These are phyloP conservation scores for Eolophus roseicapilla DNA, from an alignment of 2,113 vertebrate genomes.

Conservation along the genomic window DNA sequence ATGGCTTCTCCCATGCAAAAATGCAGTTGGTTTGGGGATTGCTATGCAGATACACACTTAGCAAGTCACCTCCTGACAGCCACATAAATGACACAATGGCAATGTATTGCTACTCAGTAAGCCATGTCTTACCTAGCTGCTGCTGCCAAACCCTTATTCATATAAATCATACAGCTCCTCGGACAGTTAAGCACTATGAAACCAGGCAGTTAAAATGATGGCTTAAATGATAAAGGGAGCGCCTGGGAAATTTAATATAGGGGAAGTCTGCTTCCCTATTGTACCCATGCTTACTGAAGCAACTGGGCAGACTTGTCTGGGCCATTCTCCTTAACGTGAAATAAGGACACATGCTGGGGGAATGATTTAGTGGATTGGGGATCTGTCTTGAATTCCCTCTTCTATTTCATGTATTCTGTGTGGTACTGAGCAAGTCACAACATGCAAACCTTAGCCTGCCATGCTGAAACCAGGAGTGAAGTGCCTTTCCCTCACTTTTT, in stretches of 20 bases:
- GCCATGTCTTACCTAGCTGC: not conserved
- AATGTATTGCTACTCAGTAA: not conserved
- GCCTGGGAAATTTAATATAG: constrained; percentile 64
- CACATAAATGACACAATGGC: not conserved
- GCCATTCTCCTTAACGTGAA: constrained; percentile 13
- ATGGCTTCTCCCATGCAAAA: not conserved
- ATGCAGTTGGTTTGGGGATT: not conserved
- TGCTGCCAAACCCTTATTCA: constrained; percentile 44
- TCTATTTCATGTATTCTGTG: not conserved
- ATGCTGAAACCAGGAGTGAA: not conserved
- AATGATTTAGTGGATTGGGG: constrained; percentile 47
- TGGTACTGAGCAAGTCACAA: constrained; percentile 27
- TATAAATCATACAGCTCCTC: constrained; percentile 56
- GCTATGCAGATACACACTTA: not conserved
- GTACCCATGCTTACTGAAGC: constrained; percentile 35
- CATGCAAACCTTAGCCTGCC: constrained; percentile 16
- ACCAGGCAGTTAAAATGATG: constrained; percentile 49
- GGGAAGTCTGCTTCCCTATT: constrained; percentile 59
- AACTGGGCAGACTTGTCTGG: constrained; percentile 60
- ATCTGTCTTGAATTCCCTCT: constrained; percentile 44
- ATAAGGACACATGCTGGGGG: not conserved
- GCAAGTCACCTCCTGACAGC: not conserved
- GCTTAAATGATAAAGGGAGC: constrained; percentile 50
- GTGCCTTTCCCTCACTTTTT: not conserved
- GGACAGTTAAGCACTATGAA: constrained; percentile 54